Base-by-base conservation (phyloP, 2,797 vertebrate genomes). In the Adelosebastes latens region DNA sequence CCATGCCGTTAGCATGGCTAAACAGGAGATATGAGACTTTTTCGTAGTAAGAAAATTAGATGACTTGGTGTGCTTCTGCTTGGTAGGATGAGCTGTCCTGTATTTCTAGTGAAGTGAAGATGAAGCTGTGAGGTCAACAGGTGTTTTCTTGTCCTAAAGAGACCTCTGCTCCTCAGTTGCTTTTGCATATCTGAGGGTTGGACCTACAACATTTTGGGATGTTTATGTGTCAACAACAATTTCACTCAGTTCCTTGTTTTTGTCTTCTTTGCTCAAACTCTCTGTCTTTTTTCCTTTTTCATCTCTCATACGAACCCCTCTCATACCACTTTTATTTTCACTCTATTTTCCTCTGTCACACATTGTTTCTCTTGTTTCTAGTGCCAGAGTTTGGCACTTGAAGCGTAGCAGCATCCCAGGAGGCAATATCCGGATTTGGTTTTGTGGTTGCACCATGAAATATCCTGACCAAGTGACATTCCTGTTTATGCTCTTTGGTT, bases 361-460 rank as follows among this genome's bases (percentile, higher is more conserved):
- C 34, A 72, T 68, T 85, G 56, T 79, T 75, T 71, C 32, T 70
- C 60, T 68, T 86, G 56, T 79, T 73, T 71, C 32, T 58, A 16
- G 36, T 34, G 65, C 63, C 46, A 73, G 56, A 34, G 59, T 76
- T 77, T 85, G 79, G 39, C 25, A 66, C 63, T 20, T 12, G 18
- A 46, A 20, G 63, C 18, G 24, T 34, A 25, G 16, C 55, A 62
- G 46, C 12, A 24, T 83, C 88, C 87, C 78, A 65, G 56, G 65
- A 79, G 74, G 76, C 79, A 87, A 86, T 86, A 81, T 92, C 83
- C 80, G 72, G 81, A 82, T 87, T 77, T 80, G 85, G 72, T 81
- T 91, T 90, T 89, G 84, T 84, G 85, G 86, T 82, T 69, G 72
- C 67, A 71, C 77, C 84, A 87, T 90, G 80, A 90, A 86, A 81